These are phyloP conservation scores for Melanotaenia duboulayi DNA, from an alignment of 2,113 vertebrate genomes.

Conservation along the genomic window DNA sequence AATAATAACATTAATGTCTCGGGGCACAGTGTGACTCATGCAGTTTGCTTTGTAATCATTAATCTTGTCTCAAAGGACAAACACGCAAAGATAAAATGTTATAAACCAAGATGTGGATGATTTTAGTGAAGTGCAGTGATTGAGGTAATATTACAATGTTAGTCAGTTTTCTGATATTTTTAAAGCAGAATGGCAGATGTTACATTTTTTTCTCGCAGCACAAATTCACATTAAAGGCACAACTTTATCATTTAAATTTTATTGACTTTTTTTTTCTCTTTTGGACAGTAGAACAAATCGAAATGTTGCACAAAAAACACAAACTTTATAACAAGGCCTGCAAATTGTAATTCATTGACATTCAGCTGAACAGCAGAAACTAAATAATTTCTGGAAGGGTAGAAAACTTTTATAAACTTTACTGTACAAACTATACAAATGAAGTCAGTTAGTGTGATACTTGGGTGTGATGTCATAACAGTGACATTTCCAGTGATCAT, in stretches of 20 bases:
- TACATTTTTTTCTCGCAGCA: not conserved
- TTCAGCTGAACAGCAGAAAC: constrained; percentile 90
- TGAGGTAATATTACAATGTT: not conserved
- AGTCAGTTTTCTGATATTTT: not conserved
- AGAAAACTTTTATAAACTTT: constrained; percentile 97
- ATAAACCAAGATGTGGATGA: not conserved
- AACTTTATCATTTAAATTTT: constrained; percentile 80
- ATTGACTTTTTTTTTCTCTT: constrained; percentile 88
- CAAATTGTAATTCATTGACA: constrained; percentile 86
- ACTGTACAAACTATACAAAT: constrained; percentile 96
- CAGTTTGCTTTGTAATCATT: constrained; percentile 32
- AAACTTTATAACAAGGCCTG: constrained; percentile 85
- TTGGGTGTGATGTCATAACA: constrained; percentile 25
- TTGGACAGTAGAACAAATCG: constrained; percentile 90
- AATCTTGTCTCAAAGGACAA: constrained; percentile 21
- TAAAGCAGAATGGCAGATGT: not conserved
- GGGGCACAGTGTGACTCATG: constrained; percentile 62
- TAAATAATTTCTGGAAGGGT: constrained; percentile 92
- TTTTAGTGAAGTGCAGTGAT: not conserved
- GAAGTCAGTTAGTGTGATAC: constrained; percentile 54
- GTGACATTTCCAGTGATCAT: constrained; percentile 16
- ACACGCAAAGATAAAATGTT: constrained; percentile 15
- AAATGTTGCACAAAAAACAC: constrained; percentile 93
- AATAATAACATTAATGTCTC: constrained; percentile 65
- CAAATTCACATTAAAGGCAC: constrained; percentile 5